Conservation (phyloP, 2,113 vertebrate genomes). For the Tyrannus savana region DNA sequence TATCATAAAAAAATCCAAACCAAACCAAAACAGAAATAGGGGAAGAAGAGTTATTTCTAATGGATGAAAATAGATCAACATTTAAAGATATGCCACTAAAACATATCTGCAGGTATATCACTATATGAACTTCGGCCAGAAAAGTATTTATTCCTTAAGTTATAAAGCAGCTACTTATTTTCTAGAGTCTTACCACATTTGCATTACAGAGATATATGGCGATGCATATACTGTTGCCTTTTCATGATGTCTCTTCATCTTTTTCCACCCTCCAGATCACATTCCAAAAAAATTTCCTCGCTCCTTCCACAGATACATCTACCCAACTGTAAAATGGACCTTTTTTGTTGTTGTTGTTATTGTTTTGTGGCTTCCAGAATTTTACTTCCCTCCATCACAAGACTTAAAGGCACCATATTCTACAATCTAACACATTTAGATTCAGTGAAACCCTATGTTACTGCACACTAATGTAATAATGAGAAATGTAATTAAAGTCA, state of each 20-base stretch:
- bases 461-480: constrained; percentile 66
- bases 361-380: not conserved
- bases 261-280: not conserved
- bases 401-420: constrained; percentile 66
- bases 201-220: not conserved
- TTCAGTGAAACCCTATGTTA: constrained; percentile 49
- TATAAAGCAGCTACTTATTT: not conserved
- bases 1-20: not conserved
- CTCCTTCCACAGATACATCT: not conserved
- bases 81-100: not conserved
- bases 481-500: constrained; percentile 71
- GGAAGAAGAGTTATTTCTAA: not conserved
- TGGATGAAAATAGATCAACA: not conserved
- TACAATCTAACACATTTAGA: constrained; percentile 58
- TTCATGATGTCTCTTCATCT: not conserved
- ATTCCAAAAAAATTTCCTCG: not conserved
- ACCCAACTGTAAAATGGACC: not conserved
- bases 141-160: not conserved
- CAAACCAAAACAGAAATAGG: not conserved
- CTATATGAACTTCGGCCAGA: not conserved
- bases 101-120: not conserved
- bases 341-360: not conserved
- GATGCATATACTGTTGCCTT: not conserved
- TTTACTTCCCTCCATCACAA: not conserved
- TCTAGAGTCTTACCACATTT: not conserved